Conservation (phyloP, 2,888 invertebrate genomes). For the Spodoptera exigua region DNA sequence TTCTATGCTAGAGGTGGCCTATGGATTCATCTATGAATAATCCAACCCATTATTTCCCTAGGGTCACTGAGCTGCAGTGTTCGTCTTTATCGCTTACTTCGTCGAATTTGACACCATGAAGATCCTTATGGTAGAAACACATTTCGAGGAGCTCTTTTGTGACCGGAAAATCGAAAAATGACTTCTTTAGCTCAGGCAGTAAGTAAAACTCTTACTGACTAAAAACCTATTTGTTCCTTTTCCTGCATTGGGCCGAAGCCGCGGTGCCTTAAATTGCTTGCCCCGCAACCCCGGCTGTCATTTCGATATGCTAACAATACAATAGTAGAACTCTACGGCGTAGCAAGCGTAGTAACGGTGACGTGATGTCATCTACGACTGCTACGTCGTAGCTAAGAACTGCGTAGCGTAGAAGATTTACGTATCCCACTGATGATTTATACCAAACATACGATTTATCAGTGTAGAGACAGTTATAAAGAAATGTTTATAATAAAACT, state of each 20-base stretch:
- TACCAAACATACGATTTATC: too few relatives aligned
- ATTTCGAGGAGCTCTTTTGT: slow-evolving; percentile 7
- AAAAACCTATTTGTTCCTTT: too few relatives aligned
- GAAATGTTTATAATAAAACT: too few relatives aligned
- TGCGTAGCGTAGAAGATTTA: not conserved
- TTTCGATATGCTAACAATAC: not conserved
- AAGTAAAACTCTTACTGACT: too few relatives aligned
- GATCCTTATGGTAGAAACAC: slow-evolving; percentile 12
- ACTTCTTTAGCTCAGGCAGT: too few relatives aligned
- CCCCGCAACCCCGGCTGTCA: too few relatives aligned
- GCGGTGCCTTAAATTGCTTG: too few relatives aligned
- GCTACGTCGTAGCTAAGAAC: slow-evolving; percentile 3
- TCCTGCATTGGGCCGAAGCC: too few relatives aligned
- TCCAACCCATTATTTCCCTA: slow-evolving; percentile 45
- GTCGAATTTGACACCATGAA: slow-evolving; percentile 8
- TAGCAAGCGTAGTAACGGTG: slow-evolving; percentile 29
- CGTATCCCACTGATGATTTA: too few relatives aligned
- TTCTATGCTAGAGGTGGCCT: slow-evolving; percentile 36
- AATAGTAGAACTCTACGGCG: slow-evolving; percentile 33
- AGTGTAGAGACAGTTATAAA: too few relatives aligned
- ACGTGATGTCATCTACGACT: not conserved
- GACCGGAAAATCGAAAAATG: too few relatives aligned
- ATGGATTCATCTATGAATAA: slow-evolving; percentile 38
- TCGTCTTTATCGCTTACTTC: slow-evolving; percentile 31
- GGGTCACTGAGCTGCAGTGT: slow-evolving; percentile 41